A percentile compares a stretch with the other conserved stretches of the same genome.
phyloP scores from a whole-genome alignment of 2,888 invertebrate genomes.

The Chrysopilus asiliformis region DNA sequence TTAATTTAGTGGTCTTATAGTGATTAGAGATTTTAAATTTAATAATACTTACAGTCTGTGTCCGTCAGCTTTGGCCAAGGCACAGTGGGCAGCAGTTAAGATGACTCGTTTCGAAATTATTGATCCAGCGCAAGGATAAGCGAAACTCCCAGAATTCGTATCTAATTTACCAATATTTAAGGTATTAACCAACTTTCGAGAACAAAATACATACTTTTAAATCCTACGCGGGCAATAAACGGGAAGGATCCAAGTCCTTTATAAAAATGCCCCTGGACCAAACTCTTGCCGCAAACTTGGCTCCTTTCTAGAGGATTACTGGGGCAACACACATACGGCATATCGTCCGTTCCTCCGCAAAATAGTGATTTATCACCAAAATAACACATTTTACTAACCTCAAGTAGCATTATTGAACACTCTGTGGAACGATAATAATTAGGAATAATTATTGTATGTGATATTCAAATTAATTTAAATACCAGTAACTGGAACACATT shows the following conservation, averaged over 20 bases:
- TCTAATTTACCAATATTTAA: slow-evolving; percentile 38
- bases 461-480: no score
- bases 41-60: slow-evolving; percentile 53
- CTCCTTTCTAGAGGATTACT: slow-evolving; percentile 33
- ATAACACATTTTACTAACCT: slow-evolving; percentile 33
- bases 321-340: slow-evolving; percentile 35
- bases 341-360: slow-evolving; percentile 32
- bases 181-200: slow-evolving; percentile 14
- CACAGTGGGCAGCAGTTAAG: slow-evolving; percentile 67
- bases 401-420: slow-evolving; percentile 32
- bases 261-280: slow-evolving; percentile 51
- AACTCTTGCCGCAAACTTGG: slow-evolving; percentile 48
- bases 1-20: no score
- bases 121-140: slow-evolving; percentile 65
- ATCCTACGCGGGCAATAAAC: slow-evolving; percentile 63
- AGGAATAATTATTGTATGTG: no score
- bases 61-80: slow-evolving; percentile 59
- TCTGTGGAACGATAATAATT: no score
- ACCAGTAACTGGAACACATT: neutral
- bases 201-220: slow-evolving; percentile 49
- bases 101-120: slow-evolving; percentile 50
- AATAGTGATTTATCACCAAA: slow-evolving; percentile 34
- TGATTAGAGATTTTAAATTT: no score
- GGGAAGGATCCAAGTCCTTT: slow-evolving; percentile 59
- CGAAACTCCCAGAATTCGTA: slow-evolving; percentile 49